Conservation (phyloP, 2,888 invertebrate genomes). For the Cephus sareptanus region DNA sequence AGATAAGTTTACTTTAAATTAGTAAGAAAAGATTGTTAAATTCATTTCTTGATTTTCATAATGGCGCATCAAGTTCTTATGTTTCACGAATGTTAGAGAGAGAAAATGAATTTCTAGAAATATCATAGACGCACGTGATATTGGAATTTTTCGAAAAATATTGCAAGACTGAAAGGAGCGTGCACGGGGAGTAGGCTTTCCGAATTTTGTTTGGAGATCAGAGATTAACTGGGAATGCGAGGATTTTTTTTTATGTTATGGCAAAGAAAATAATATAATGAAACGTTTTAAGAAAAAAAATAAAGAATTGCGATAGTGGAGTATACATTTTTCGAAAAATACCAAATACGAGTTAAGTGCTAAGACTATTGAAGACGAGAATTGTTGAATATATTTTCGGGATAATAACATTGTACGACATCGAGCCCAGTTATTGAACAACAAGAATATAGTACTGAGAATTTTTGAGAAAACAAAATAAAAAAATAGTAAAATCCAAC, state of each 20-base stretch:
- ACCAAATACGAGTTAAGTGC: neutral
- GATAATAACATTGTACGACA: neutral
- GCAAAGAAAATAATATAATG: neutral
- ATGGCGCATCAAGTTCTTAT: neutral
- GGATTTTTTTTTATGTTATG: neutral
- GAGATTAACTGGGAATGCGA: neutral
- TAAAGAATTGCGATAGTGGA: neutral
- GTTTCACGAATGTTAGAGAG: neutral
- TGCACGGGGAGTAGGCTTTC: neutral
- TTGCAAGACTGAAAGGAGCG: neutral
- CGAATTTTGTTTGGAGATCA: neutral
- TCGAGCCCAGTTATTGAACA: too few relatives aligned
- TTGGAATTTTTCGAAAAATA: neutral
- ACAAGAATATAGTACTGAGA: too few relatives aligned
- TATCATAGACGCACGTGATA: neutral
- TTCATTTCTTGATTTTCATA: neutral
- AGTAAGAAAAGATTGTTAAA: neutral
- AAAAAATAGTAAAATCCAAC: neutral
- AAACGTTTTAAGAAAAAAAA: neutral
- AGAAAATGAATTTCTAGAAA: neutral
- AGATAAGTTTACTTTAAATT: neutral
- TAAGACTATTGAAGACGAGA: neutral
- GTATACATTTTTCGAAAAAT: neutral
- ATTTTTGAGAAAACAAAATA: too few relatives aligned
- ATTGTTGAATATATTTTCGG: neutral